Evolutionary conservation across 2,888 invertebrate genomes (phyloP), one percentile per base, ranked within the genome.

Genomic region (Romanomermis culicivorax): DNA sequence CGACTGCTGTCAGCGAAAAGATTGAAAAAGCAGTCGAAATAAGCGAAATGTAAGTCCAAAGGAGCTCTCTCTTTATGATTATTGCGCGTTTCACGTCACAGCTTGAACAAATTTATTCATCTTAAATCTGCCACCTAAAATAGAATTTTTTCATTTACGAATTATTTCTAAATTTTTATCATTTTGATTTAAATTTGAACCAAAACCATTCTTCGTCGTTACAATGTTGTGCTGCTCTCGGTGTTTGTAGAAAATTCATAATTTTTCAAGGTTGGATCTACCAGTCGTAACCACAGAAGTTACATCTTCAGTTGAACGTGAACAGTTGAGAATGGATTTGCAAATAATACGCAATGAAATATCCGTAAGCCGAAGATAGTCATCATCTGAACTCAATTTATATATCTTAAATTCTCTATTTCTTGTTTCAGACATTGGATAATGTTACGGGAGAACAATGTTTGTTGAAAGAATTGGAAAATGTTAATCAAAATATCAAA

Each of bases 401-500:
- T 11, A 23, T 4, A n/a, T 11, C 23, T 45, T 7, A 45, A n/a
- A 7, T 23, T 17, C 23, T 7, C 17, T 36, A 17, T 36, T 36
- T 36, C 36, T 7, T 36, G 36, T 51, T 51, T 27, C 36, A 52
- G 52, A 52, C 25, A 2, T 57, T 62, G 45, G 60, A 62, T 27
- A 64, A 65, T 2, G 58, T 61, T 48, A 63, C 62, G 4, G 64
- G 65, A 56, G 63, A 65, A 50, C 65, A 67, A 55, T 58, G 61
- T 26, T 61, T 68, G 25, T 61, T 62, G 11, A 62, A 63, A 27
- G 65, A 67, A 55, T 60, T 68, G 24, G 64, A 65, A 56, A 64
- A 66, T 26, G 62, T 68, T 7, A 65, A 68, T 52, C 60, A 65
- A 56, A 63, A 68, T 58, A 65, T 68, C 43, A 24, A 52, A 23